phyloP scores from a whole-genome alignment of 2,888 invertebrate genomes.

The Amphipoea lucens region DNA sequence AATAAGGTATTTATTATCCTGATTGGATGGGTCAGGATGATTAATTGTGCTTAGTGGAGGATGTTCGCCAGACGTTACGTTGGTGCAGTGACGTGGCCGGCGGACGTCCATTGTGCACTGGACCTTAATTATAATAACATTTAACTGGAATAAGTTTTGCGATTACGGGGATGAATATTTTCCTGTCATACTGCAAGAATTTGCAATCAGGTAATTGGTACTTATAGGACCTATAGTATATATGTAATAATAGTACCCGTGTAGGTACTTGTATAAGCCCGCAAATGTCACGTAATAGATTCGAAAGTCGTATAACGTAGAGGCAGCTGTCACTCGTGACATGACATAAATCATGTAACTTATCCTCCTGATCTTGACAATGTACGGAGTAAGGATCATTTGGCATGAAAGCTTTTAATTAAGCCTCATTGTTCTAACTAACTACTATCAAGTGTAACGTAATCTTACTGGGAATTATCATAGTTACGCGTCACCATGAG shows the following conservation, averaged over 20 bases:
- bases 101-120: constrained; percentile 80
- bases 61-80: constrained; percentile 82
- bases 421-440: constrained; percentile 60
- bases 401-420: constrained; percentile 66
- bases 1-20: constrained; percentile 63
- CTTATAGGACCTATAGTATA: neutral
- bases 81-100: constrained; percentile 80
- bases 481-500: constrained; percentile 24
- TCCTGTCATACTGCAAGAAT: constrained; percentile 37
- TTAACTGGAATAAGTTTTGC: constrained; percentile 55
- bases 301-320: constrained; percentile 4
- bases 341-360: constrained; percentile 42
- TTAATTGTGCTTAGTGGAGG: constrained; percentile 77
- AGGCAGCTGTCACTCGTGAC: constrained; percentile 28
- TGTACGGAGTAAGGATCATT: constrained; percentile 55
- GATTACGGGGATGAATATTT: constrained; percentile 57
- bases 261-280: neutral
- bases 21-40: constrained; percentile 66
- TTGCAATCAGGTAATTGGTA: constrained; percentile 10
- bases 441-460: constrained; percentile 61
- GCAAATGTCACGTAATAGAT: neutral
- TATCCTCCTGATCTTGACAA: constrained; percentile 55
- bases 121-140: constrained; percentile 61
- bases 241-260: neutral
- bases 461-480: constrained; percentile 61